Percentiles rank a stretch among this genome's conserved stretches.
Evolutionary conservation across 2,888 invertebrate genomes (phyloP).

Genomic region (Cephus nigrinus): DNA sequence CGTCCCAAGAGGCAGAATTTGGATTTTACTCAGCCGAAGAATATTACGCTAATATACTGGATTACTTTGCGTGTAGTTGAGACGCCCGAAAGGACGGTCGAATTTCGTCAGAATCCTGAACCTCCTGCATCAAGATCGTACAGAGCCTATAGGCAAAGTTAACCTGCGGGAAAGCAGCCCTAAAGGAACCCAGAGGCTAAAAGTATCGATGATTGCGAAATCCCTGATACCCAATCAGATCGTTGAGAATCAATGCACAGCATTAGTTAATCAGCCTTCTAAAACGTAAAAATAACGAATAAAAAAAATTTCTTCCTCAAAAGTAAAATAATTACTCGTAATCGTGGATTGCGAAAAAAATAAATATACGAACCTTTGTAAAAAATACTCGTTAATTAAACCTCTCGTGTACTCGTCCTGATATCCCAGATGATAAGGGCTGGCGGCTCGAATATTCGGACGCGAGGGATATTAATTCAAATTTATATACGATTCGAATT

Average conservation of each 20-base stretch:
- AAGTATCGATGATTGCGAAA: not conserved
- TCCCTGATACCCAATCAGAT: not conserved
- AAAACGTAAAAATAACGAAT: not conserved
- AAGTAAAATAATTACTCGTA: not conserved
- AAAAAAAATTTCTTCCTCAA: too few relatives aligned
- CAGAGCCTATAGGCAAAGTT: not conserved
- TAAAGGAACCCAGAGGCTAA: not conserved
- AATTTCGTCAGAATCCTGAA: not conserved
- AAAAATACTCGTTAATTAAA: not conserved
- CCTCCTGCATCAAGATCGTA: not conserved
- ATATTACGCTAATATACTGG: constrained; percentile 33
- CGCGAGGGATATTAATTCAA: not conserved
- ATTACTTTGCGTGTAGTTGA: constrained; percentile 30
- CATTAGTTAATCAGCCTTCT: not conserved
- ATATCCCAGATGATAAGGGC: not conserved
- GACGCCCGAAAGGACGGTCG: not conserved
- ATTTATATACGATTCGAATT: not conserved
- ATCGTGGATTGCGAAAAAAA: not conserved
- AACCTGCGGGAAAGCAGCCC: not conserved
- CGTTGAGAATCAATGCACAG: not conserved
- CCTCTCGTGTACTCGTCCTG: not conserved
- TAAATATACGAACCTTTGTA: not conserved
- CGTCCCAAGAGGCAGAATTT: not conserved
- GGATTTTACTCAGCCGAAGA: constrained; percentile 24
- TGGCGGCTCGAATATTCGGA: not conserved